Percentiles rank a stretch among this genome's conserved stretches.
Evolutionary conservation across 2,113 vertebrate genomes (phyloP).

Genomic region (Rhodinocichla rosea): DNA sequence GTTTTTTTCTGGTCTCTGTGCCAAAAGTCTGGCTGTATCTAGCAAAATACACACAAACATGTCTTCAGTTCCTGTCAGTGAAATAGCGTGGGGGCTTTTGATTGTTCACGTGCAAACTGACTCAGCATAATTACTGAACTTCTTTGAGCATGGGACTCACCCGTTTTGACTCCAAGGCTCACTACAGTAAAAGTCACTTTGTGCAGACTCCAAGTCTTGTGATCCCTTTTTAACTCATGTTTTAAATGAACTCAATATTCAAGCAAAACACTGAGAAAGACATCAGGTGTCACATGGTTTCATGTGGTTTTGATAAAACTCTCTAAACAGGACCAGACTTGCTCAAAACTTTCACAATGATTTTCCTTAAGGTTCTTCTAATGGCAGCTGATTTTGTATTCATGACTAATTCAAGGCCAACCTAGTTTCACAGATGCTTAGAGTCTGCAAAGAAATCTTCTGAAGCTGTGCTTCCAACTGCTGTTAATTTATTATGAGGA

Average conservation of each 20-base stretch:
- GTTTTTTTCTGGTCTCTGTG: neutral
- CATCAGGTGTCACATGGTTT: neutral
- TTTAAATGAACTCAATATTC: neutral
- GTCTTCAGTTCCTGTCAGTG: neutral
- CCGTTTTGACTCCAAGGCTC: neutral
- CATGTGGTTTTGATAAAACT: slow-evolving; percentile 8
- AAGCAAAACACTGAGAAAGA: neutral
- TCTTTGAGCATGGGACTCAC: neutral
- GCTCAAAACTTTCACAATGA: neutral
- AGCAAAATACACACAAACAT: neutral
- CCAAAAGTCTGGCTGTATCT: neutral
- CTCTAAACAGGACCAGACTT: neutral
- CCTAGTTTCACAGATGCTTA: neutral
- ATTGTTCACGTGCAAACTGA: fast-evolving
- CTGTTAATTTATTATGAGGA: neutral
- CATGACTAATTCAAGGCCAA: neutral
- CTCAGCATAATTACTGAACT: neutral
- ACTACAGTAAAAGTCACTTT: neutral
- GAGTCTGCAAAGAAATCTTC: neutral
- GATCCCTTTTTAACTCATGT: neutral
- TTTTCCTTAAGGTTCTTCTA: neutral
- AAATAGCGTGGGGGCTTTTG: neutral
- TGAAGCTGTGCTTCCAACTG: neutral
- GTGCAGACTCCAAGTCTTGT: neutral
- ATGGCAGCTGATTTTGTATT: neutral